Evolutionary conservation across 2,888 invertebrate species (phyloP).

Genomic region (Gisinianus flammeolus): DNA sequence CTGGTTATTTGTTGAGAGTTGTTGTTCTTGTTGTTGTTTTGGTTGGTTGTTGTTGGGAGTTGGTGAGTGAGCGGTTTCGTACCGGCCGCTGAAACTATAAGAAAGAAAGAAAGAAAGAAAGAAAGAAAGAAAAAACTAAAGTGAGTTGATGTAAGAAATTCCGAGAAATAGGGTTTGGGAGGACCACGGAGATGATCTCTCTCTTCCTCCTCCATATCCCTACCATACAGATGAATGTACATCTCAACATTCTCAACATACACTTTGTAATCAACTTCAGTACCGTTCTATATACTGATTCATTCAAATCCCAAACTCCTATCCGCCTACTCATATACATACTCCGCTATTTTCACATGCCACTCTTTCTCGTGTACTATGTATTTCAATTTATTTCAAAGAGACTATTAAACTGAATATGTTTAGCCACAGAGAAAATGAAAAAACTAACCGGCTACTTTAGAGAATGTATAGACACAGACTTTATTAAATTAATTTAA

Average conservation of each 20-base stretch:
- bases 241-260: background rate
- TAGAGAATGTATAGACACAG: no score
- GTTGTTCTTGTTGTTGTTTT: background rate
- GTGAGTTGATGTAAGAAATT: background rate
- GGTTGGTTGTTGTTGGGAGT: background rate
- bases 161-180: slow-evolving; percentile 4
- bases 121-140: background rate
- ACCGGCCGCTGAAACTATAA: no score
- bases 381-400: no score
- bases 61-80: no score
- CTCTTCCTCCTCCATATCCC: background rate
- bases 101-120: background rate
- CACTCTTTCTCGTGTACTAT: background rate
- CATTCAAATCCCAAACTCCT: background rate
- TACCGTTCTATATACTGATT: no score
- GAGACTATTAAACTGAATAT: no score
- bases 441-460: no score
- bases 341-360: background rate
- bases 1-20: background rate
- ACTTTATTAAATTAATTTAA: no score
- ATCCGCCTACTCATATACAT: background rate
- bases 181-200: background rate
- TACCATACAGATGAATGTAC: no score
- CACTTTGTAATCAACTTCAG: slow-evolving; percentile 21
- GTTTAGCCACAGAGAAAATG: no score